Conservation (phyloP, 2,797 vertebrate species). For the Streptopelia turtur region DNA sequence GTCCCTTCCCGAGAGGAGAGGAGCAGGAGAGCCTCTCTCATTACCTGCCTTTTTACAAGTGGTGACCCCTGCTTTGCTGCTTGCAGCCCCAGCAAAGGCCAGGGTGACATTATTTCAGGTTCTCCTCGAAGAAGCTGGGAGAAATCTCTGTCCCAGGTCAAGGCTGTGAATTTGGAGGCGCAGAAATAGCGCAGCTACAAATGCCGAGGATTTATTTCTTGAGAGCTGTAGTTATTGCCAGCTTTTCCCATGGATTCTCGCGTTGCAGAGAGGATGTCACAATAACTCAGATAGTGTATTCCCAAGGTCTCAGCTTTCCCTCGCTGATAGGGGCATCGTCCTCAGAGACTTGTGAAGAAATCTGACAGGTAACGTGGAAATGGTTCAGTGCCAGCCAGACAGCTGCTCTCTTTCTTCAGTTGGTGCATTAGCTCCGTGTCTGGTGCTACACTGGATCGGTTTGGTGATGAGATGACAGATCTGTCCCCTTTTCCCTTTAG, state of each 20-base stretch:
- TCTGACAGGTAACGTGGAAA: conserved; percentile 20
- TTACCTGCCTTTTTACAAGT: neutral
- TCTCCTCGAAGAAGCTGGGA: neutral
- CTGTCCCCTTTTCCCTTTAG: neutral
- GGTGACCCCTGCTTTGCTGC: neutral
- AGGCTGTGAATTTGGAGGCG: neutral
- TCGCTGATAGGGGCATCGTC: neutral
- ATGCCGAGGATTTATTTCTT: neutral
- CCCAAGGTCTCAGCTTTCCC: conserved; percentile 37
- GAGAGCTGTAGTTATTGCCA: neutral
- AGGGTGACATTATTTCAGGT: neutral
- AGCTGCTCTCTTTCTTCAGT: neutral
- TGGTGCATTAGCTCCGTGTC: neutral
- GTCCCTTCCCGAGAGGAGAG: neutral
- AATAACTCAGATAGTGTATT: neutral
- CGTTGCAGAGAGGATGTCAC: conserved; percentile 13
- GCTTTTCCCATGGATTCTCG: neutral
- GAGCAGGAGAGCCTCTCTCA: neutral
- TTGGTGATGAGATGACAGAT: neutral
- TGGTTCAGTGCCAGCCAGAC: neutral
- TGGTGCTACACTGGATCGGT: neutral
- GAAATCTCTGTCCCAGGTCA: neutral
- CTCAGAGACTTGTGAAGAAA: neutral
- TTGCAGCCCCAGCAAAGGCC: neutral
- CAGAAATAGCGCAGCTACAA: neutral